Conservation (phyloP, 2,797 vertebrate genomes). For the Podarcis siculus region DNA sequence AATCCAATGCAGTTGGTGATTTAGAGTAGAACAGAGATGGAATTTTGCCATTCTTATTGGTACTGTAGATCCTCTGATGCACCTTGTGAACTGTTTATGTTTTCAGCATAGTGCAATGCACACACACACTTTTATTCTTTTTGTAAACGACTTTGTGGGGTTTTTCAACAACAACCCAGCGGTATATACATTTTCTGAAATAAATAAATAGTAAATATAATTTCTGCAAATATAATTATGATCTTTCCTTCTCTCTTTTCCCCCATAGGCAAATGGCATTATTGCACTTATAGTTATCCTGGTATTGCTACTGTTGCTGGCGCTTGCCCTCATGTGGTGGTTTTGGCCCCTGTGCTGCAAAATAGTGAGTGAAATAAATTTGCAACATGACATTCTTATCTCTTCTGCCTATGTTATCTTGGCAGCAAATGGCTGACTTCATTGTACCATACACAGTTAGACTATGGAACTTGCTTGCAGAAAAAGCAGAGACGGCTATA, state of each 20-base stretch:
- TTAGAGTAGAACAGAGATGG: background rate
- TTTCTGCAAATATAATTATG: background rate
- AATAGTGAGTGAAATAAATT: conserved; percentile 85
- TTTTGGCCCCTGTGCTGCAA: conserved; percentile 98
- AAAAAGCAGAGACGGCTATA: no score
- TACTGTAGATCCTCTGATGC: no score
- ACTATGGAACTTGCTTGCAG: no score
- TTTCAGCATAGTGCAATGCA: background rate
- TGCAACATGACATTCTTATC: background rate
- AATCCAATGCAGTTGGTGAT: background rate
- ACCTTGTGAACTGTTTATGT: background rate
- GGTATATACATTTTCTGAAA: no score
- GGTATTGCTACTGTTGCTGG: conserved; percentile 84
- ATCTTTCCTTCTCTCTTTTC: conserved; percentile 28
- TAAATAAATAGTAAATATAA: background rate
- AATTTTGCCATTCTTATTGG: no score
- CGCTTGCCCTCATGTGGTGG: conserved; percentile 92
- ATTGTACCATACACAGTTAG: no score
- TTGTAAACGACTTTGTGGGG: no score
- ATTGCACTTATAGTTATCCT: conserved; percentile 87
- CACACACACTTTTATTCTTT: no score
- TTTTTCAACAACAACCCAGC: no score
- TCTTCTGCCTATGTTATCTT: background rate
- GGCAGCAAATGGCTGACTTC: background rate
- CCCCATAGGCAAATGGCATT: conserved; percentile 82